Base-by-base conservation (phyloP, 2,888 invertebrate species). In the Thereva nobilitata region DNA sequence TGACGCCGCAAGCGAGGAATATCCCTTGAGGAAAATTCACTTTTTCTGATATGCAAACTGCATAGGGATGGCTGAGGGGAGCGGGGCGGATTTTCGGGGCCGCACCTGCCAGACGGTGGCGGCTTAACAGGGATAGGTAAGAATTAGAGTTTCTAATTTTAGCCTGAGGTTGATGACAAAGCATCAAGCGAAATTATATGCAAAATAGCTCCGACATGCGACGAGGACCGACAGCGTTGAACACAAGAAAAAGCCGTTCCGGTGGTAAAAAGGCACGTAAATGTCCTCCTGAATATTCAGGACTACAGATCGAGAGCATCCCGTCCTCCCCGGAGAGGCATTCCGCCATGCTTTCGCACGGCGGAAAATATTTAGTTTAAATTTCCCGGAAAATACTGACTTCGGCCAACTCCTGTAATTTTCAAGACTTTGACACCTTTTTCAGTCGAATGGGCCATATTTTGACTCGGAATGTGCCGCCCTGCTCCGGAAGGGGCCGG, bases 91-190 rank as follows among this genome's bases (percentile, higher is more conserved):
- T 23, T 23, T 23, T 2, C 1, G 23, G 23, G 23, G 1, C 23
- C 23, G 23, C 23, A 23, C 23, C 23, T 23, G 23, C 23, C 23
- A 23, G 23, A 23, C 23, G 23, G 23, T 23, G 23, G 23, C 23
- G 23, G 23, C 23, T 23, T 23, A 23, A 2, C 23, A 23, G 23
- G 23, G 23, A 59, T 38, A 37, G 47, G 44, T 34, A 44, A 37
- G 47, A 59, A 64, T 64, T 53, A 64, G 42, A 64, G 63, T 53
- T 64, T 64, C 63, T 64, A 64, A 64, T 64, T 64, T 64, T 53
- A 42, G 38, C 63, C 41, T 23, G 35, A 41, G 12, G 37, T 9
- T 42, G 52, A 53, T 53, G 63, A 50, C 52, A 64, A 64, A 64
- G 52, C 53, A 64, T 64, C 42, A 53, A 42, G 52, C 49, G 42